Evolutionary conservation across 2,797 vertebrate species (phyloP), one percentile per base, ranked within the genome.

Genomic region (Acipenser transmontanus): DNA sequence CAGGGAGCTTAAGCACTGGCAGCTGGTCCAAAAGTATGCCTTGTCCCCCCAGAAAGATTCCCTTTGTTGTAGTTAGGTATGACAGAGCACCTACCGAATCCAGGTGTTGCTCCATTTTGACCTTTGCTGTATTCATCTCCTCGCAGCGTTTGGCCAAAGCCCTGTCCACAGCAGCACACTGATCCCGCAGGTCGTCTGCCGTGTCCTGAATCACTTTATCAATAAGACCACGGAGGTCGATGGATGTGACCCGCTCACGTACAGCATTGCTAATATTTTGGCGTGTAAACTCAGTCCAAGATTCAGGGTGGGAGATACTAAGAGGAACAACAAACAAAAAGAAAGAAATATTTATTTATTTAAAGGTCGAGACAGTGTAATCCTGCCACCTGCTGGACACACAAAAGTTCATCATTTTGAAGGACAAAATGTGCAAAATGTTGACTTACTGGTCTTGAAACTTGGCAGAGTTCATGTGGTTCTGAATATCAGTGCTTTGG

Each of bases 401-500:
- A 34, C 34, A 34, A 34, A 34, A 34, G 68, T 6, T 2, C 6
- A 8, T 9, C 10, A 4, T 51, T 49, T 48, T 9, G 50, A 47
- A 13, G 6, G 48, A 7, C 4, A 20, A n/a, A 14, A 13, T 49
- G 49, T 11, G 13, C 34, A 13, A n/a, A 59, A 47, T 7, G 49
- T 3, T 63, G 6, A 75, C 93, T 86, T 78, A 98, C 96, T 92
- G 94, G 68, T 94, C 91, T 73, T 95, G 88, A 6, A 88, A 67
- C 57, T 74, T 74, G 2, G 89, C 78, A 0, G 95, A 94, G 76
- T 88, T 80, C 1, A 83, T 84, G 63, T 98, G 81, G 68, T 71
- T 81, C 74, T 89, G 90, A 49, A 90, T 86, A 4, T 92, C 82
- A 1, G 84, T 84, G 80, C 93, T 92, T 74, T 82, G 79, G 74